A percentile compares a stretch with the other conserved stretches of the same genome.
These are phyloP conservation scores for Periophthalmus magnuspinnatus DNA, from an alignment of 2,797 vertebrate species.

Conservation along the genomic window DNA sequence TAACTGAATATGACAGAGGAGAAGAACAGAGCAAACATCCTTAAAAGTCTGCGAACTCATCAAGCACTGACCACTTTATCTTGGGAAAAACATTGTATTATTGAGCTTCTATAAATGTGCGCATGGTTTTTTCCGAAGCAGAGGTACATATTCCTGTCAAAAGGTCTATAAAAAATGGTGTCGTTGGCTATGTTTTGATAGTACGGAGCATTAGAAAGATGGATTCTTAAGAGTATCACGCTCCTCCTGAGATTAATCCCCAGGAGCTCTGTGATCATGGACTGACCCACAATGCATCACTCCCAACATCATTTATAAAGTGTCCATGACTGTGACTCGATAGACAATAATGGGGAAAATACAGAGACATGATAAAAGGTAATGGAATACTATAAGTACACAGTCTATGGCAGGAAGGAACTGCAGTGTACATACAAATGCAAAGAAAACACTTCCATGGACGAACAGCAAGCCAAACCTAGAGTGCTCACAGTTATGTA, in stretches of 20 bases:
- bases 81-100: conserved; percentile 15
- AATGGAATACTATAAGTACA: background rate
- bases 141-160: conserved; percentile 32
- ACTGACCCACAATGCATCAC: conserved; percentile 62
- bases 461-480: background rate
- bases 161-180: conserved; percentile 28
- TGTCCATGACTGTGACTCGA: conserved; percentile 22
- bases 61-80: conserved; percentile 10
- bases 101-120: conserved; percentile 22
- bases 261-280: conserved; percentile 46
- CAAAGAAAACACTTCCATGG: background rate
- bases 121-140: conserved; percentile 18
- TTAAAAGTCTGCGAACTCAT: conserved; percentile 1
- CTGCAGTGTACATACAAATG: background rate
- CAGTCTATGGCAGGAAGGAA: background rate
- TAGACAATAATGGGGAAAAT: conserved; percentile 24
- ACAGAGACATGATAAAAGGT: conserved; percentile 19
- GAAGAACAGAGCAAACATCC: background rate
- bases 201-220: conserved; percentile 44
- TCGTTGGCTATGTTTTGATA: conserved; percentile 29
- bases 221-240: conserved; percentile 41
- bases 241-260: conserved; percentile 62
- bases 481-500: background rate
- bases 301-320: conserved; percentile 45
- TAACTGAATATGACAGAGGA: background rate